Evolutionary conservation across 2,113 vertebrate genomes (phyloP).

Genomic region (Nothobranchius furzeri): DNA sequence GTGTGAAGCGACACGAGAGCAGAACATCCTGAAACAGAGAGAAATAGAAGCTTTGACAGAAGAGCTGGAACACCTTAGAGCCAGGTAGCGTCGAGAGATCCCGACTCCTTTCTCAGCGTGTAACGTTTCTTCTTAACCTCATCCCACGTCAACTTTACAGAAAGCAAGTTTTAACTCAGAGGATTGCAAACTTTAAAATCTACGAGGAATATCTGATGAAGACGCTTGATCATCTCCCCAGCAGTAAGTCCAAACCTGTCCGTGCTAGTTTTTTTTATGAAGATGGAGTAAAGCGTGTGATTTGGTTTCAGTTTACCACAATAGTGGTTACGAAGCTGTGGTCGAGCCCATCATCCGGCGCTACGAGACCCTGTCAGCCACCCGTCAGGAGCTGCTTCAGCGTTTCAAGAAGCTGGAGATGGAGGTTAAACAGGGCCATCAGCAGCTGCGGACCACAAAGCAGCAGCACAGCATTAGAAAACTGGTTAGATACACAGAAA

Average conservation of each 20-base stretch:
- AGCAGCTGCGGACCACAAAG: conserved; percentile 64
- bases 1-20: conserved; percentile 61
- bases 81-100: conserved; percentile 53
- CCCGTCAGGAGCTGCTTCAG: conserved; percentile 72
- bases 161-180: conserved; percentile 70
- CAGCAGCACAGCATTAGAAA: conserved; percentile 69
- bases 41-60: conserved; percentile 69
- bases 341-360: conserved; percentile 73
- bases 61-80: conserved; percentile 65
- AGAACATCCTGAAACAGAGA: conserved; percentile 68
- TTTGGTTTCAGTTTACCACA: conserved; percentile 42
- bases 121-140: not conserved
- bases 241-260: conserved; percentile 58
- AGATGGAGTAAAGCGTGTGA: not conserved
- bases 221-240: conserved; percentile 75
- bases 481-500: conserved; percentile 53
- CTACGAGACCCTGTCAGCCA: conserved; percentile 69
- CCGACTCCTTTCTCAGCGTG: not conserved
- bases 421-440: conserved; percentile 67
- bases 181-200: conserved; percentile 70
- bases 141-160: conserved; percentile 52
- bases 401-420: conserved; percentile 65
- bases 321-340: conserved; percentile 53
- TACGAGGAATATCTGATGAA: conserved; percentile 79
- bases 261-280: not conserved